Conservation (phyloP, 2,888 invertebrate genomes). For the Hedychridium roseum region DNA sequence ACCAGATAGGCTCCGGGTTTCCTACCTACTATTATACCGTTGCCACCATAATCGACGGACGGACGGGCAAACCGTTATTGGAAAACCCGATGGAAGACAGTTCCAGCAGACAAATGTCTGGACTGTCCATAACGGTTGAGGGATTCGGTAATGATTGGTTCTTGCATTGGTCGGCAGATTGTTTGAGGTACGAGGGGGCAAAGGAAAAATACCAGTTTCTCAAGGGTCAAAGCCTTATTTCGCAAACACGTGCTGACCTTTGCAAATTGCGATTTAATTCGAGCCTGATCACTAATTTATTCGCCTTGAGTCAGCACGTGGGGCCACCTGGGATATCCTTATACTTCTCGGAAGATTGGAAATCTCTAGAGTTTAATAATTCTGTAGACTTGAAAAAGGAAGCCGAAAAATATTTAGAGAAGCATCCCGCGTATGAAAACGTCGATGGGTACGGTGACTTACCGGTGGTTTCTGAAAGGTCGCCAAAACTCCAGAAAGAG, state of each 20-base stretch:
- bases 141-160: constrained; percentile 79
- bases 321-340: constrained; percentile 77
- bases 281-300: constrained; percentile 72
- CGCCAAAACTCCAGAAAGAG: constrained; percentile 30
- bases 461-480: constrained; percentile 42
- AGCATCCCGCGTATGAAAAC: constrained; percentile 58
- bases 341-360: constrained; percentile 70
- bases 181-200: constrained; percentile 63
- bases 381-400: constrained; percentile 65
- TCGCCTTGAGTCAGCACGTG: constrained; percentile 73
- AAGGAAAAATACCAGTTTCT: constrained; percentile 67
- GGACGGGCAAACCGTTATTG: constrained; percentile 69
- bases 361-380: constrained; percentile 59
- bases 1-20: constrained; percentile 74
- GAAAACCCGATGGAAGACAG: constrained; percentile 69
- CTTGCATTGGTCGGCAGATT: constrained; percentile 80
- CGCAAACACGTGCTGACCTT: constrained; percentile 66
- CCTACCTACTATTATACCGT: constrained; percentile 79
- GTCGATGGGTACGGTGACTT: constrained; percentile 28
- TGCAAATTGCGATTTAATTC: constrained; percentile 77
- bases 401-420: constrained; percentile 62
- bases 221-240: constrained; percentile 42
- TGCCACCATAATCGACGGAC: constrained; percentile 69
- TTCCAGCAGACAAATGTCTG: constrained; percentile 70
- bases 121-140: constrained; percentile 68